These are phyloP conservation scores for Pollimyrus isidori DNA, from an alignment of 2,113 vertebrate genomes.

Conservation along the genomic window DNA sequence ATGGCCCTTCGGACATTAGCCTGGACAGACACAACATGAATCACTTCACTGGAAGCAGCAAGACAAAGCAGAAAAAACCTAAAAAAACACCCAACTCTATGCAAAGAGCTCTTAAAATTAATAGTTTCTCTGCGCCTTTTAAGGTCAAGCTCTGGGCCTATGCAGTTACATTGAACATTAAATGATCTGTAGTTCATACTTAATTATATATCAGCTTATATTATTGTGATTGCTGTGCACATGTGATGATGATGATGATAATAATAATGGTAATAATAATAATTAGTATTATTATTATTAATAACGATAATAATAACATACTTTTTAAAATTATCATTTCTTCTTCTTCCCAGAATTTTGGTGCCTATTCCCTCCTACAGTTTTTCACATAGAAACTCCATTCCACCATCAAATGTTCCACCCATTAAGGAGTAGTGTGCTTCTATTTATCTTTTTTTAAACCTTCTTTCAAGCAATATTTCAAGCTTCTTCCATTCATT, in stretches of 20 bases:
- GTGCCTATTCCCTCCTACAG: neutral
- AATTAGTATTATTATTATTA: too few species aligned
- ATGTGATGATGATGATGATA: neutral
- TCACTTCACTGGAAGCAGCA: slow-evolving; percentile 39
- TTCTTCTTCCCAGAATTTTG: neutral
- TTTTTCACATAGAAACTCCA: neutral
- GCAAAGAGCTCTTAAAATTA: neutral
- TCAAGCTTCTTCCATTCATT: neutral
- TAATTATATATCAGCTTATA: neutral
- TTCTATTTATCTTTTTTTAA: neutral
- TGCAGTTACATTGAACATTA: neutral
- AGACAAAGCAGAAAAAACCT: slow-evolving; percentile 36
- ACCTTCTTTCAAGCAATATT: neutral
- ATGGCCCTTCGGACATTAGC: slow-evolving; percentile 23
- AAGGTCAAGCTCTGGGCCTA: neutral
- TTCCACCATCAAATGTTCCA: neutral
- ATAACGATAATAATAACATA: too few species aligned
- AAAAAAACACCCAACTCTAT: neutral
- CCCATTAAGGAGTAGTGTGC: too few species aligned
- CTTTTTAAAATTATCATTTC: neutral
- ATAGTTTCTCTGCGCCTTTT: neutral
- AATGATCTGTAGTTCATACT: neutral
- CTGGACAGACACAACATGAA: slow-evolving; percentile 39
- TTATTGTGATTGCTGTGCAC: neutral
- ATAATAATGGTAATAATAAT: too few species aligned